Conservation (phyloP, 2,113 vertebrate species). For the Brienomyrus brachyistius region DNA sequence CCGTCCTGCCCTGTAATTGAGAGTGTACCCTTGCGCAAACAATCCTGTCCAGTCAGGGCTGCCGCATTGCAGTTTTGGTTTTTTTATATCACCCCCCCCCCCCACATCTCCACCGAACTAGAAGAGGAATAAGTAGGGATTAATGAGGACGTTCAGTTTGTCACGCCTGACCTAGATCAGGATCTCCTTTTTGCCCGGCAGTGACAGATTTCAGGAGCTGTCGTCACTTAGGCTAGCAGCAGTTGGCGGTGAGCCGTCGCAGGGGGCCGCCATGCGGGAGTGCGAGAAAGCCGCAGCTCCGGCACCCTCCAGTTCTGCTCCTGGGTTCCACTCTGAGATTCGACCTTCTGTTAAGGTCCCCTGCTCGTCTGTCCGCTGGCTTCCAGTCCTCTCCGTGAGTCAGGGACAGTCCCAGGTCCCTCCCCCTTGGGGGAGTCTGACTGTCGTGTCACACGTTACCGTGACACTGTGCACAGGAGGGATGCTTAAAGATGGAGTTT, state of each 20-base stretch:
- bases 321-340: not conserved
- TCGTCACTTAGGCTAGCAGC: not conserved
- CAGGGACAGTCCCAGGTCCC: not conserved
- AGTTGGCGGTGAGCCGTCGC: not conserved
- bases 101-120: conserved; percentile 24
- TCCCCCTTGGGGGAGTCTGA: not conserved
- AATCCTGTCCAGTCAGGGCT: conserved; percentile 19
- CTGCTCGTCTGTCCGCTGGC: not conserved
- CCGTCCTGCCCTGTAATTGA: conserved; percentile 43
- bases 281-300: too few relatives aligned
- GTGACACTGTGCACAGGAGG: not conserved
- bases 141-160: conserved; percentile 17
- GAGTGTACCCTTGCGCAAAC: conserved; percentile 37
- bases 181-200: not conserved
- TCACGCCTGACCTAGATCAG: not conserved
- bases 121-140: conserved; percentile 42
- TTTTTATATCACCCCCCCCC: not conserved
- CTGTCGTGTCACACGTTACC: not conserved
- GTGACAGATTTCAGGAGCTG: not conserved
- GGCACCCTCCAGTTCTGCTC: not conserved
- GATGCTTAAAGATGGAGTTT: not conserved
- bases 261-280: not conserved
- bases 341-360: not conserved
- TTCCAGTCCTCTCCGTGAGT: not conserved
- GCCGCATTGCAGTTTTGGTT: not conserved